A percentile compares a stretch with the other conserved stretches of the same genome.
These are phyloP conservation scores for Drosophila suzukii DNA, from an alignment of 1,140 invertebrate species.

Conservation along the genomic window DNA sequence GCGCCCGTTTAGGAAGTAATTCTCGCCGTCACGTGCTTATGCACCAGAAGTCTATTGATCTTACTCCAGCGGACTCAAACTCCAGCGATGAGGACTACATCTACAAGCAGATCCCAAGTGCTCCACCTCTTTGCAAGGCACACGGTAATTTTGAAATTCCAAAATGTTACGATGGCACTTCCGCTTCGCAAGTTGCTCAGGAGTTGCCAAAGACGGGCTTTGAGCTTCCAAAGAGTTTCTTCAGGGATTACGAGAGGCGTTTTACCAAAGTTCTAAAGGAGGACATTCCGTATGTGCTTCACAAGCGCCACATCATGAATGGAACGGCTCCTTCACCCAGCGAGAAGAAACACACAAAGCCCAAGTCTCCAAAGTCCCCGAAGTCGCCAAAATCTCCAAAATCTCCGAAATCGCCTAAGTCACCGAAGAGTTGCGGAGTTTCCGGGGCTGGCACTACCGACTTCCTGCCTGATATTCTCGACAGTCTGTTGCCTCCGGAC, in stretches of 20 bases:
- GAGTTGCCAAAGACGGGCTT: slow-evolving; percentile 85
- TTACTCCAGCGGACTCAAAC: slow-evolving; percentile 91
- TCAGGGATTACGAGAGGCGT: slow-evolving; percentile 86
- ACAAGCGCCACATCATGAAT: slow-evolving; percentile 93
- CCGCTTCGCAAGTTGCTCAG: slow-evolving; percentile 77
- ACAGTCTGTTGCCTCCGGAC: slow-evolving; percentile 76
- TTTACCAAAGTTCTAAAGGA: slow-evolving; percentile 79
- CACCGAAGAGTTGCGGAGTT: slow-evolving; percentile 47
- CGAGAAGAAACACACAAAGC: slow-evolving; percentile 85
- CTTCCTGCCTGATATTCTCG: slow-evolving; percentile 80
- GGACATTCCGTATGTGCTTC: slow-evolving; percentile 93
- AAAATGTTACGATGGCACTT: slow-evolving; percentile 83
- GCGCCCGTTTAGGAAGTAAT: slow-evolving; percentile 89
- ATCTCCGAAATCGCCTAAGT: slow-evolving; percentile 86
- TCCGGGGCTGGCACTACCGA: slow-evolving; percentile 46
- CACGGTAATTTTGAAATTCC: slow-evolving; percentile 89
- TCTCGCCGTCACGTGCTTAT: slow-evolving; percentile 90
- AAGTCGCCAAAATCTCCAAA: slow-evolving; percentile 87
- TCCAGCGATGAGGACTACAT: slow-evolving; percentile 91
- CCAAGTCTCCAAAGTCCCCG: slow-evolving; percentile 86
- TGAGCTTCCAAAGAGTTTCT: slow-evolving; percentile 87
- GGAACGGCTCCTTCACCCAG: slow-evolving; percentile 88
- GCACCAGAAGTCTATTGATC: slow-evolving; percentile 94
- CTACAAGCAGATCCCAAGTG: slow-evolving; percentile 89
- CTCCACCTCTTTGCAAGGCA: slow-evolving; percentile 88